Evolutionary conservation across 1,140 invertebrate species (phyloP), one percentile per base, ranked within the genome.

Genomic region (Triops cancriformis): DNA sequence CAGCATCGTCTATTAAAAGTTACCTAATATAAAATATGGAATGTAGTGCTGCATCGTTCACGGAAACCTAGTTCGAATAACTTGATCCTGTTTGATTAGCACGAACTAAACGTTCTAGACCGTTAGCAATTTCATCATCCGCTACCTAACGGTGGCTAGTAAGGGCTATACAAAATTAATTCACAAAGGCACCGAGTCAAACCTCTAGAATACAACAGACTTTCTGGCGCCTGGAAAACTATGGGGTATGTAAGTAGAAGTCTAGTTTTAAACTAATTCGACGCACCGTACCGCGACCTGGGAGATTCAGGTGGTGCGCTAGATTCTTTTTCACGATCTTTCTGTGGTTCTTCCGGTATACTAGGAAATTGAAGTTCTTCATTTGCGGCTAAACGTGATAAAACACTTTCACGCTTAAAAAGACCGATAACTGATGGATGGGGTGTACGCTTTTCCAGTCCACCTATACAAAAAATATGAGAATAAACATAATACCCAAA

Each of bases 361-460:
- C 51, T 64, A 64, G 51, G 51, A 23, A 64, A 64, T 14, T 18
- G 51, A 64, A 14, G 18, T n/a, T 64, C 51, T 64, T 64, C 51
- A 64, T 64, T 64, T 18, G 51, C 51, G 23, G 51, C 51, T 64
- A 64, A 64, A 6, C 51, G 51, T 64, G 51, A 64, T 14, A 64
- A 64, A 18, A 80, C 79, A 75, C 80, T 81, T 31, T 82, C 81
- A 28, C 81, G 77, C 37, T 81, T 82, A 75, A 82, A 82, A 26
- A 82, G 51, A 18, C 81, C 82, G 72, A 82, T 81, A 14, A 82
- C 81, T n/a, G 81, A 80, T 14, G 81, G 81, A n/a, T 79, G 74
- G 14, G 74, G 37, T 5, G 77, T 26, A 27, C 31, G 64, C n/a
- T 78, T 78, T 45, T 78, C 74, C 26, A 77, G 28, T 4, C 31